Evolutionary conservation across 2,888 invertebrate species (phyloP), one percentile per base, ranked within the genome.

Genomic region (Rhingia rostrata): DNA sequence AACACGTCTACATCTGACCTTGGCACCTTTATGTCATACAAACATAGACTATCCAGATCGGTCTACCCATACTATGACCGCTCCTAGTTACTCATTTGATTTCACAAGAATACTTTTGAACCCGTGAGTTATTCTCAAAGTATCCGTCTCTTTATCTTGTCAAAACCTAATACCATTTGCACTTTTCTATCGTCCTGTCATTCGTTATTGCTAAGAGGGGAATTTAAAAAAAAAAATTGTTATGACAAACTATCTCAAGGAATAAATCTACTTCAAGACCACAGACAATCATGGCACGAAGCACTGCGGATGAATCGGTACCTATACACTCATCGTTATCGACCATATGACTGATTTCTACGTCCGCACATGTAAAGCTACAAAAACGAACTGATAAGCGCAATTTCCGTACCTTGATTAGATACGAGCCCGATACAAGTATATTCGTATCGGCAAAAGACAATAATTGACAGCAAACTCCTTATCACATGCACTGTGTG

Each of bases 401-500:
- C 53, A 4, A 54, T 53, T 73, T 56, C 49, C 73, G 47, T 51
- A 37, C 10, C 12, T 2, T 30, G 80, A 80, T 67, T 22, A 74
- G 74, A 74, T 73, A 47, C 12, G 22, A 47, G 10, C 4, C 30
- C 6, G 10, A 9, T 4, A 41, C 41, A 41, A 5, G 41, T 41
- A 10, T 10, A 10, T 10, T 9, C 7, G 9, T 6, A 72, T 12
- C n/a, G 37, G 30, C 22, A 58, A 56, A 47, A 64, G 22, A 22
- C 30, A 64, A 66, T 58, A 72, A 53, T 63, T 43, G 63, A 37
- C 30, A 37, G 47, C 35, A n/a, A 41, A 61, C 53, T 32, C 39
- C 39, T 73, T 80, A 80, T 80, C 80, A 66, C 39, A 64, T 10
- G 32, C 10, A 14, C 54, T 32, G 22, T 63, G 39, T 77, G 35